Conservation (phyloP, 2,113 vertebrate species). For the Sapayoa aenigma region DNA sequence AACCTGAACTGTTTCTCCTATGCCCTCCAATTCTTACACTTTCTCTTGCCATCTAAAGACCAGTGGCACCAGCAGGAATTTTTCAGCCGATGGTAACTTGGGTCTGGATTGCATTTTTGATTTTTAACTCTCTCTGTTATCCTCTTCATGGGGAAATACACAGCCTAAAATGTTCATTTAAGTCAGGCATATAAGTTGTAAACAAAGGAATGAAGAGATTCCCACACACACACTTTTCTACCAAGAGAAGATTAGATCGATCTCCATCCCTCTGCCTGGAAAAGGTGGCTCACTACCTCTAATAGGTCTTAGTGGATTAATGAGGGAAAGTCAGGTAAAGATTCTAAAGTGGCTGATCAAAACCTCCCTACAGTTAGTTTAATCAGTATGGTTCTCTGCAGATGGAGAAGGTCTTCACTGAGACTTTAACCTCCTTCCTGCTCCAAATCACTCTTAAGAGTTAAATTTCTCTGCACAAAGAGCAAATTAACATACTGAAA, state of each 20-base stretch:
- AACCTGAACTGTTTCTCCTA: not conserved
- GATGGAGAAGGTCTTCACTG: not conserved
- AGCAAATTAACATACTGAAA: not conserved
- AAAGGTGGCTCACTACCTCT: not conserved
- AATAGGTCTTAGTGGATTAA: not conserved
- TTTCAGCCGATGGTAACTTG: not conserved
- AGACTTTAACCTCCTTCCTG: not conserved
- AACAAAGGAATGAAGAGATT: not conserved
- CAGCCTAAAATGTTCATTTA: not conserved
- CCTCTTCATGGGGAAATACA: not conserved
- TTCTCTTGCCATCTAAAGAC: not conserved
- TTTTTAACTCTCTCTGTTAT: not conserved
- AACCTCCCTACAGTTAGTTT: not conserved
- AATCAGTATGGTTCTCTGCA: not conserved
- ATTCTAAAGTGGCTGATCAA: not conserved
- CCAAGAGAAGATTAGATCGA: not conserved
- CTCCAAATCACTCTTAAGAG: not conserved
- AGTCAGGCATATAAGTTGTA: not conserved
- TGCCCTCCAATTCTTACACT: rapidly evolving
- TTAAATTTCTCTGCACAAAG: constrained; percentile 6
- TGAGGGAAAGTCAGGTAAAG: not conserved
- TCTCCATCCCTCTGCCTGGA: not conserved
- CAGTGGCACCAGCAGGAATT: not conserved
- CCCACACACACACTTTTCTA: not conserved
- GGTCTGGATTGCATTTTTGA: not conserved